Evolutionary conservation across 2,888 invertebrate species (phyloP), one percentile per base, ranked within the genome.

Genomic region (Drosophila imparisetae): DNA sequence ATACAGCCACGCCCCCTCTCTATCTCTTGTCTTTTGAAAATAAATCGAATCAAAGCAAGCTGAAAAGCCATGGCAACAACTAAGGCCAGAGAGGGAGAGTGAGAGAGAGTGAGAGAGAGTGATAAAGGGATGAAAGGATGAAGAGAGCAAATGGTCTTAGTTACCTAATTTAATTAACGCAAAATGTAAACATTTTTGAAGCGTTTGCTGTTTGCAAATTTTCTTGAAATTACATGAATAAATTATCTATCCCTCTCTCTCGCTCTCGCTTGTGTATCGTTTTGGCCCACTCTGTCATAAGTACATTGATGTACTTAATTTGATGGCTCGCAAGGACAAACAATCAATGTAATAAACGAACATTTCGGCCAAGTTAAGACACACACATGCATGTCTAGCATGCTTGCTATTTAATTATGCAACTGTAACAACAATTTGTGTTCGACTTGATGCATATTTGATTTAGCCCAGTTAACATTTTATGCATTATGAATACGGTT

Each of bases 141-240:
- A 7, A 13, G 29, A 13, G 49, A 45, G 21, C 15, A 24, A 45
- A 15, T 24, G 7, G 15, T 45, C 45, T 64, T 76, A 82, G 86
- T 86, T 80, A 75, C 60, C 72, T 83, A 69, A 83, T 78, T 83
- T 78, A 86, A 83, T 80, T 80, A 86, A 83, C 67, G 70, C 72
- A 64, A 75, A 73, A 78, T 80, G 78, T 67, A 75, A 85, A 83
- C 74, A 83, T 62, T 67, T 65, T 65, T 29, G 38, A 64, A 58
- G 61, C 34, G 50, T 29, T 49, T 63, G 55, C 27, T 52, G 36
- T 10, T 53, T 32, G 36, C 30, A 32, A 64, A 64, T 58, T 72
- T 64, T 29, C 21, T 40, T 36, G 40, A 60, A 65, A 78, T 73
- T 73, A 52, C 50, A 54, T 59, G 48, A 68, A 62, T 54, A 36